Base-by-base conservation (phyloP, 2,888 invertebrate species). In the Leptopilina myrica region DNA sequence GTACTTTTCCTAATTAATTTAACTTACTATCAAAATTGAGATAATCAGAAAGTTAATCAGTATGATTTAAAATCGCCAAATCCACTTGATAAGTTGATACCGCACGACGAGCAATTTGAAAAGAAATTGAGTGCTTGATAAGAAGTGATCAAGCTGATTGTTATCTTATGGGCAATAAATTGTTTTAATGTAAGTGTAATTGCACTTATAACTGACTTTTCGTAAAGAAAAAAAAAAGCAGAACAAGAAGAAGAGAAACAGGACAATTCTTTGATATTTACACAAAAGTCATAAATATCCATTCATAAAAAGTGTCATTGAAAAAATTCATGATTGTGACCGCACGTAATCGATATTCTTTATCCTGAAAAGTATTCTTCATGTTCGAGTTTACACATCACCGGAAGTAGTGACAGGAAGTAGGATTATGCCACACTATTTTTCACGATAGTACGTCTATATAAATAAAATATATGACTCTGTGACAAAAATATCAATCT, bases 141-240 rank as follows among this genome's bases (percentile, higher is more conserved):
- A 73, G 33, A 56, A 8, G 33, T 33, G 73, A 73, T 73, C 56
- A 73, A 33, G 8, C 56, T 33, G 56, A 56, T 56, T 73, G 33
- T 56, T 73, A 56, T 73, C 73, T 73, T 73, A 73, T 56, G 33
- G 33, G 56, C 33, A 73, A 56, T 73, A 73, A 56, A 73, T 73
- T 73, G 33, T 33, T 73, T 73, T 73, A 73, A 73, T 73, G 73
- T 56, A 73, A 56, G 56, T 73, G 56, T 73, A 73, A 73, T 73
- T 73, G 56, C 33, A 26, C 53, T 73, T 14, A 33, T 56, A 33
- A 73, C 5, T 56, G 73, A 56, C 53, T 73, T 73, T 53, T 73
- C 0, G 20, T 20, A 20, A 56, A 53, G 56, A 11, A 15, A 62
- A 62, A 20, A 20, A 62, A 0, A 33, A 33, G 33, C 3, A 33